Conservation (phyloP, 2,113 vertebrate genomes). For the Rhea americana region DNA sequence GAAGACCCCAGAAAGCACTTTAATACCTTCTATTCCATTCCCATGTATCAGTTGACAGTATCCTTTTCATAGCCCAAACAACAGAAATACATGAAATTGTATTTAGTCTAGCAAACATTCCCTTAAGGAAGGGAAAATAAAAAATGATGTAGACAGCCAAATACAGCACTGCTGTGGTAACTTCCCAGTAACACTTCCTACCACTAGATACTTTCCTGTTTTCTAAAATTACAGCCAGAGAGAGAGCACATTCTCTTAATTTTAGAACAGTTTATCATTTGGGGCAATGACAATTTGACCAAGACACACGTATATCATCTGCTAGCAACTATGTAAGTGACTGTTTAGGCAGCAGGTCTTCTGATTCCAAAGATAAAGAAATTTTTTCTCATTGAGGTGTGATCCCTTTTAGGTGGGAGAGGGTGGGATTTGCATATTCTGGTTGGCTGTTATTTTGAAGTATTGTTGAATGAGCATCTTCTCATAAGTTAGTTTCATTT, state of each 20-base stretch:
- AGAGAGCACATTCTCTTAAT: not conserved
- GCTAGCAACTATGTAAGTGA: not conserved
- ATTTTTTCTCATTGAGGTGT: not conserved
- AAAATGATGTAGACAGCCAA: not conserved
- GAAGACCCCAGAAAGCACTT: not conserved
- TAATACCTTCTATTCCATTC: slow-evolving; percentile 16
- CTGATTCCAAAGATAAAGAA: not conserved
- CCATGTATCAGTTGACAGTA: slow-evolving; percentile 5
- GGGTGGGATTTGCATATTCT: not conserved
- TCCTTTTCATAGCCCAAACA: slow-evolving; percentile 46
- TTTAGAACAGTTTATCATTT: not conserved
- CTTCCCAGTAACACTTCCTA: slow-evolving; percentile 9
- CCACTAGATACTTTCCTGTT: not conserved
- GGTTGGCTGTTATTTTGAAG: not conserved
- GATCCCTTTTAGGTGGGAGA: not conserved
- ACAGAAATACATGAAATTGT: slow-evolving; percentile 34
- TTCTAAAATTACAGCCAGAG: slow-evolving; percentile 12
- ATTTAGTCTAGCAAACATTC: slow-evolving; percentile 53
- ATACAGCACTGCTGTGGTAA: not conserved
- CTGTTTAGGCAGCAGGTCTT: not conserved
- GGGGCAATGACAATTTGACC: not conserved
- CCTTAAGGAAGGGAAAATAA: slow-evolving; percentile 27
- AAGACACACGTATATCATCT: not conserved
- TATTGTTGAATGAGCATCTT: not conserved
- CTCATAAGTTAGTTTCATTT: not conserved